Evolutionary conservation across 2,113 vertebrate species (phyloP).

Genomic region (Brachyhypopomus occidentalis): DNA sequence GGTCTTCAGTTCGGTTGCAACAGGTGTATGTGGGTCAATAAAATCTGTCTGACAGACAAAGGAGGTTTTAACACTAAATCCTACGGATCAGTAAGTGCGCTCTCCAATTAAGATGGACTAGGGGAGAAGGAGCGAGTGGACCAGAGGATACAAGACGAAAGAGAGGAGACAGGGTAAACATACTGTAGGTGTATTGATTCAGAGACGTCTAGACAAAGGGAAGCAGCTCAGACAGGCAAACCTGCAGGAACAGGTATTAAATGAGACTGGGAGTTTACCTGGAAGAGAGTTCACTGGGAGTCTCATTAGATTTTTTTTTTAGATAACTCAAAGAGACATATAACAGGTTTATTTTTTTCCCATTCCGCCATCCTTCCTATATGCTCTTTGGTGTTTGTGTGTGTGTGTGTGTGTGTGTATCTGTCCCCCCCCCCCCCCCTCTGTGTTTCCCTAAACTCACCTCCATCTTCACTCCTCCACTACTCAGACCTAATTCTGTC

Average conservation of each 20-base stretch:
- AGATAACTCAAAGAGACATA: too few relatives aligned
- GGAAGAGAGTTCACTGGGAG: neutral
- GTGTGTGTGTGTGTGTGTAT: too few relatives aligned
- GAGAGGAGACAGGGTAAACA: constrained; percentile 10
- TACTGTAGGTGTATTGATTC: constrained; percentile 56
- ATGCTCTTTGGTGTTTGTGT: too few relatives aligned
- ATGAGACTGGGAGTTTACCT: constrained; percentile 26
- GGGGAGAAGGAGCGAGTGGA: constrained; percentile 36
- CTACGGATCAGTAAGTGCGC: constrained; percentile 74
- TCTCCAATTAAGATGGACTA: constrained; percentile 69
- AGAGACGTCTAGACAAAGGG: constrained; percentile 64
- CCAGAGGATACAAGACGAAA: neutral
- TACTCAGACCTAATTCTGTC: constrained; percentile 76
- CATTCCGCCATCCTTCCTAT: too few relatives aligned
- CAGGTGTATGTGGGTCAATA: constrained; percentile 62
- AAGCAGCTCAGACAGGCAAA: constrained; percentile 59
- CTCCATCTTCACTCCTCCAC: constrained; percentile 47
- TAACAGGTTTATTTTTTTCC: neutral
- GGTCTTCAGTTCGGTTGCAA: constrained; percentile 60
- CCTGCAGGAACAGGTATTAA: neutral
- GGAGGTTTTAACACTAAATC: constrained; percentile 70
- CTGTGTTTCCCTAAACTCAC: neutral
- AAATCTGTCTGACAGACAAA: constrained; percentile 73
- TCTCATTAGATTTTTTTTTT: neutral
- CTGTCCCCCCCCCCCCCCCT: neutral